Percentiles rank a stretch among this genome's conserved stretches.
Evolutionary conservation across 2,797 vertebrate species (phyloP).

Genomic region (Labroides dimidiatus): DNA sequence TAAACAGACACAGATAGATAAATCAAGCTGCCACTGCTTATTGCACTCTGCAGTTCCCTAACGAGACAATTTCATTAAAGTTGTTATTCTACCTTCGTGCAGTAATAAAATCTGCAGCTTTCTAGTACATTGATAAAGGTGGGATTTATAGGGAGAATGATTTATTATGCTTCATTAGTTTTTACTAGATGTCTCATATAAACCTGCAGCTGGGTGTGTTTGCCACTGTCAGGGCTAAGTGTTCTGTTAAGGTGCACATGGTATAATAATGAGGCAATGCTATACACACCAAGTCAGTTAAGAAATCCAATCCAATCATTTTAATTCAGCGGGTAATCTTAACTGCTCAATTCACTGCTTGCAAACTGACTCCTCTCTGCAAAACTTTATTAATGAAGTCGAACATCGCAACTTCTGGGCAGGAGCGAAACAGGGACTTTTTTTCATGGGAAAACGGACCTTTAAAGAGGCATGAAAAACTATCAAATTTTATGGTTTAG

Average conservation of each 20-base stretch:
- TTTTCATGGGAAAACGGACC: no score
- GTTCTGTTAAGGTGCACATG: background rate
- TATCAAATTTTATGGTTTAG: no score
- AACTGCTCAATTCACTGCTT: no score
- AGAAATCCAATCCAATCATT: no score
- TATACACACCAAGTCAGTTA: no score
- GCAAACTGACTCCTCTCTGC: no score
- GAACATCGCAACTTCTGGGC: no score
- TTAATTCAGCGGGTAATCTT: no score
- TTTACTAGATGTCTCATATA: background rate
- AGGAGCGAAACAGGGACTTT: no score
- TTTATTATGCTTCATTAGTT: background rate
- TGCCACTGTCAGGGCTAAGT: background rate
- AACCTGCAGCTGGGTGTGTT: background rate
- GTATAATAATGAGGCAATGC: background rate
- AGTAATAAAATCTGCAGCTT: background rate
- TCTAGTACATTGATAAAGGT: background rate
- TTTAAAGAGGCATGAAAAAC: no score
- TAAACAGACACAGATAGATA: conserved; percentile 34
- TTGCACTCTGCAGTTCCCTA: background rate
- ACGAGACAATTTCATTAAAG: background rate
- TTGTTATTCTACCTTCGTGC: background rate
- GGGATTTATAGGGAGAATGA: background rate
- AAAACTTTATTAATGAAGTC: no score
- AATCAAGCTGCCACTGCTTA: conserved; percentile 19